Percentiles rank a stretch among this genome's conserved stretches.
Conservation (phyloP, 1,140 invertebrate genomes). For the Octopus sinensis region DNA sequence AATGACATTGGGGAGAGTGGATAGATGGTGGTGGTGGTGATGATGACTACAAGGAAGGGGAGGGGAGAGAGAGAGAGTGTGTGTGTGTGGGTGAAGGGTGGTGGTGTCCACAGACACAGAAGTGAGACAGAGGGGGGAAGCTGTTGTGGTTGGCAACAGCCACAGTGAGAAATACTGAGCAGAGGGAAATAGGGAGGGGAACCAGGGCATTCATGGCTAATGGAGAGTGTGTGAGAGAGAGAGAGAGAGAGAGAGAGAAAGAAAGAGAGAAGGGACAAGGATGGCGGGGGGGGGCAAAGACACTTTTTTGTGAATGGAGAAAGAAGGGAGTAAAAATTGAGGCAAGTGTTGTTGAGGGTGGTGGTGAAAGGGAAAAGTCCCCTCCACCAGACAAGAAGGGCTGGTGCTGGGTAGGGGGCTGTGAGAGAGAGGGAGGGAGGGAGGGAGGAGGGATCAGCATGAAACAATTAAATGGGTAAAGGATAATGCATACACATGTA, state of each 20-base stretch:
- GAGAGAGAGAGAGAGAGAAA: not conserved
- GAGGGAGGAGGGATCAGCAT: not conserved
- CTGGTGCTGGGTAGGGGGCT: not conserved
- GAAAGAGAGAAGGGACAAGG: not conserved
- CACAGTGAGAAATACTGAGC: not conserved
- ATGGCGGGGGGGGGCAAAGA: not conserved
- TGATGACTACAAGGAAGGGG: not conserved
- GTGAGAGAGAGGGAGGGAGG: not conserved
- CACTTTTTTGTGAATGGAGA: not conserved
- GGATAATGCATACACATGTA: not conserved
- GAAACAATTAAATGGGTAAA: not conserved
- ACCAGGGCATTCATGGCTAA: not conserved
- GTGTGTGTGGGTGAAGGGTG: not conserved
- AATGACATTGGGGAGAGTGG: not conserved
- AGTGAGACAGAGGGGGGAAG: not conserved
- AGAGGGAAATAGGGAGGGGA: not conserved
- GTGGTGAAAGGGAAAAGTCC: not conserved
- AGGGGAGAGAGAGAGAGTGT: not conserved
- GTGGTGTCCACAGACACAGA: not conserved
- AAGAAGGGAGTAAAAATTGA: not conserved
- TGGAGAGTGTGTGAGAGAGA: not conserved
- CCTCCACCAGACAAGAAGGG: not conserved
- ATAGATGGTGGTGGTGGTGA: not conserved
- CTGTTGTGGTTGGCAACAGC: too few species aligned
- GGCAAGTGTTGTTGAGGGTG: not conserved